Percentiles rank a stretch among this genome's conserved stretches.
phyloP scores from a whole-genome alignment of 2,797 vertebrate species.

The Pangasius larnaudii region DNA sequence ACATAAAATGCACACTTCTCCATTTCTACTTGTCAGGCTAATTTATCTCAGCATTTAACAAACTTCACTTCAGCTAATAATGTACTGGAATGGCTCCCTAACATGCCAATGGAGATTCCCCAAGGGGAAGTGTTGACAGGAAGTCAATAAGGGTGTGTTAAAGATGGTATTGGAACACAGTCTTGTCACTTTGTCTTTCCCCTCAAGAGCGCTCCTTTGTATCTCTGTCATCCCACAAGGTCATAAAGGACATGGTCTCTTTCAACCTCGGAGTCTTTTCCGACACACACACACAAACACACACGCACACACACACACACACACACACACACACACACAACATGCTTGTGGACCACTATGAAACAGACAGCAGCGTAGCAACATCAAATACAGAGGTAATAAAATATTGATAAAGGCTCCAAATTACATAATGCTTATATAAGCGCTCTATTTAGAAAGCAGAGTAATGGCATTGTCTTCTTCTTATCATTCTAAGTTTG shows the following conservation, averaged over 20 bases:
- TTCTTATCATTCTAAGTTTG: neutral
- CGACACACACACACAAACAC: neutral
- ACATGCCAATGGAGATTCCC: neutral
- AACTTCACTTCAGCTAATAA: neutral
- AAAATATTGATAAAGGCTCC: conserved; percentile 79
- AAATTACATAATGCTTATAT: conserved; percentile 81
- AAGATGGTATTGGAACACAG: conserved; percentile 9
- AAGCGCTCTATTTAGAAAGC: conserved; percentile 74
- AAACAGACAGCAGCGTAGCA: conserved; percentile 23
- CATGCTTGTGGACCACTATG: conserved; percentile 19
- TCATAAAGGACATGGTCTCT: conserved; percentile 4
- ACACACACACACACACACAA: neutral
- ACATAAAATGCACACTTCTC: neutral
- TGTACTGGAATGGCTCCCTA: neutral
- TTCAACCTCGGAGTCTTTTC: conserved; percentile 7
- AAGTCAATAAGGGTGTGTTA: conserved; percentile 7
- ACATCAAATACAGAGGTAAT: conserved; percentile 52
- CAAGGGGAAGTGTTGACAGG: neutral
- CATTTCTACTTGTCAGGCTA: neutral
- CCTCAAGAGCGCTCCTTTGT: neutral
- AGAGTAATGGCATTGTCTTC: conserved; percentile 35
- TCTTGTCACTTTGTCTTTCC: neutral
- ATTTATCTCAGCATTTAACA: neutral
- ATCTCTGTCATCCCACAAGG: conserved; percentile 11
- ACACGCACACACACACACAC: too few species aligned